Conservation (phyloP, 2,797 vertebrate species). For the Triplophysa yarkandensis region DNA sequence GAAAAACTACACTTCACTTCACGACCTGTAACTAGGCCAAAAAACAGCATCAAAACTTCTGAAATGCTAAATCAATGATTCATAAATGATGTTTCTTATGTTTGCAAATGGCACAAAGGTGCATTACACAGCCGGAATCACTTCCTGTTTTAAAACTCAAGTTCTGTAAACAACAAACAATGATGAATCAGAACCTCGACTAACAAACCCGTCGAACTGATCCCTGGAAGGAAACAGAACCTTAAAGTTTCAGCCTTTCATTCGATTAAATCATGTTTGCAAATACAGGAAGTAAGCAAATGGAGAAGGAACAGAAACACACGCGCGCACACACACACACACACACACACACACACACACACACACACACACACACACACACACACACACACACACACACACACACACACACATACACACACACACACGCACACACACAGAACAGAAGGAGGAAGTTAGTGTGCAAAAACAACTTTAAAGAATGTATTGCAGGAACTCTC, state of each 20-base stretch:
- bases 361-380: constrained; percentile 23
- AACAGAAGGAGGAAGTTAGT: constrained; percentile 61
- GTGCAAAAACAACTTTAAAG: constrained; percentile 25
- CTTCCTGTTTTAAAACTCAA: constrained; percentile 61
- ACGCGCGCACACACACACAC: constrained; percentile 46
- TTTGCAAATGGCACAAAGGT: not conserved
- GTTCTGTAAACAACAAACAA: constrained; percentile 19
- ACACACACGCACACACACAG: constrained; percentile 56
- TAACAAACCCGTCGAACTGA: not conserved
- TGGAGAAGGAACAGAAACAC: constrained; percentile 62
- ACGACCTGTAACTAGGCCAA: no score
- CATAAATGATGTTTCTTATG: not conserved
- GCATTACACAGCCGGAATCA: constrained; percentile 40
- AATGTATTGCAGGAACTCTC: constrained; percentile 16
- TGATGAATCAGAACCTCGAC: not conserved
- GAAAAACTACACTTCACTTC: not conserved
- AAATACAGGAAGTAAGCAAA: constrained; percentile 56
- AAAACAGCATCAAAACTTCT: no score
- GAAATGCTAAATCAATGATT: not conserved
- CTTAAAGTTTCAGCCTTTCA: not conserved
- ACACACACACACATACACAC: constrained; percentile 21
- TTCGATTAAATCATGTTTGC: constrained; percentile 34
- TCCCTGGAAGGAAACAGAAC: not conserved
- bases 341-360: constrained; percentile 25
- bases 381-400: constrained; percentile 24